phyloP scores from a whole-genome alignment of 2,113 vertebrate species.

The Calypte anna region DNA sequence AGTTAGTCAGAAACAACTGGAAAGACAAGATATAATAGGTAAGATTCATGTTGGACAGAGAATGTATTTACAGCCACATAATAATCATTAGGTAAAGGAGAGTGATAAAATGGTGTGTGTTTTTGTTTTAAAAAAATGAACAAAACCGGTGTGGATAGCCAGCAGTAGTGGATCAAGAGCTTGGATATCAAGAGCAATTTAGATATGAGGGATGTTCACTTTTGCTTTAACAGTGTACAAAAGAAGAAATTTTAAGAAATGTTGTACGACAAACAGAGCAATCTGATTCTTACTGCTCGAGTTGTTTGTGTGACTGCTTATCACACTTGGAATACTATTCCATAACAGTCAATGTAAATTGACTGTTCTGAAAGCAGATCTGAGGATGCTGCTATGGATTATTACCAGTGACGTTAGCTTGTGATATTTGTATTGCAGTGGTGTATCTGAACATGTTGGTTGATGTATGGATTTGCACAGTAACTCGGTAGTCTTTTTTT shows the following conservation, averaged over 20 bases:
- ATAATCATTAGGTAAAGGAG: not conserved
- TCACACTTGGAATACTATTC: not conserved
- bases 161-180: not conserved
- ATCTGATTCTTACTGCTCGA: not conserved
- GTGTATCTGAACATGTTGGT: not conserved
- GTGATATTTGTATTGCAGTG: not conserved
- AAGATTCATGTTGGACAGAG: not conserved
- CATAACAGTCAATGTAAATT: not conserved
- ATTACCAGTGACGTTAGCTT: not conserved
- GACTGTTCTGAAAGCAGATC: not conserved
- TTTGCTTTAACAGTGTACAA: not conserved
- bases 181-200: not conserved
- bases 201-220: not conserved
- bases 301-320: not conserved
- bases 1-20: not conserved
- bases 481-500: not conserved
- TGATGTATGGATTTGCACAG: not conserved
- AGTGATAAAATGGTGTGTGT: fast-evolving
- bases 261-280: not conserved
- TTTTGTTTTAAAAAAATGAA: not conserved
- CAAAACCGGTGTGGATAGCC: not conserved
- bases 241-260: not conserved
- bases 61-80: fast-evolving
- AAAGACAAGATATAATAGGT: not conserved
- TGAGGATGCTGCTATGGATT: not conserved